Evolutionary conservation across 2,888 invertebrate species (phyloP).

Genomic region (Capitulum mitella): DNA sequence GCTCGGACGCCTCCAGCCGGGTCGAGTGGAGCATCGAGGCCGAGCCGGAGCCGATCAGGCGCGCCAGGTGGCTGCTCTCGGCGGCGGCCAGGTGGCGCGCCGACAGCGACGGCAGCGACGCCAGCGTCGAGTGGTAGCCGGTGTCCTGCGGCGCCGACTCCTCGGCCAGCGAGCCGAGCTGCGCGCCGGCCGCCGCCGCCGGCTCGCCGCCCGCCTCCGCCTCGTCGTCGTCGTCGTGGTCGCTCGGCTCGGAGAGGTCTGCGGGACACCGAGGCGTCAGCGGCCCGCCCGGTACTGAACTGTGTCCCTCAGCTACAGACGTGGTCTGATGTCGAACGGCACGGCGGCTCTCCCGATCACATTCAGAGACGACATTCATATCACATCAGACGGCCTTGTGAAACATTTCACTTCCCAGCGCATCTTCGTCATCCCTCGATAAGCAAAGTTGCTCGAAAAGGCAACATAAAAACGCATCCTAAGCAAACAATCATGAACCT

Average conservation of each 20-base stretch:
- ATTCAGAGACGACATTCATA: background rate
- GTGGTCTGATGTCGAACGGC: background rate
- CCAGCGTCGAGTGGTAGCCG: conserved; percentile 16
- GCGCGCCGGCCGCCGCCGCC: background rate
- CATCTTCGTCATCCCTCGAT: too few relatives aligned
- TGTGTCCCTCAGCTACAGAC: background rate
- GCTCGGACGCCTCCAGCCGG: background rate
- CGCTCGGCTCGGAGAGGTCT: conserved; percentile 1
- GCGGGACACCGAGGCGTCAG: background rate
- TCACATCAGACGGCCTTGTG: background rate
- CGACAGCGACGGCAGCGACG: conserved; percentile 20
- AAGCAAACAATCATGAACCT: background rate
- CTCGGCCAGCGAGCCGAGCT: background rate
- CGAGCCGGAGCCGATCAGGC: background rate
- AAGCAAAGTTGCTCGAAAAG: background rate
- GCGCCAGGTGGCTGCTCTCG: background rate
- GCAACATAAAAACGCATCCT: background rate
- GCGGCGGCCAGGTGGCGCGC: conserved; percentile 12
- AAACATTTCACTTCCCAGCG: background rate
- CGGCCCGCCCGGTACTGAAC: background rate
- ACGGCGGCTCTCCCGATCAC: background rate
- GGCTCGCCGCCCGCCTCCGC: background rate
- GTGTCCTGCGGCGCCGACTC: conserved; percentile 8
- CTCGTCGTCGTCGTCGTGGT: background rate
- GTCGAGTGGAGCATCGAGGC: conserved; percentile 1